Evolutionary conservation across 2,888 invertebrate genomes (phyloP).

Genomic region (Rhimphoctona megacephalus): DNA sequence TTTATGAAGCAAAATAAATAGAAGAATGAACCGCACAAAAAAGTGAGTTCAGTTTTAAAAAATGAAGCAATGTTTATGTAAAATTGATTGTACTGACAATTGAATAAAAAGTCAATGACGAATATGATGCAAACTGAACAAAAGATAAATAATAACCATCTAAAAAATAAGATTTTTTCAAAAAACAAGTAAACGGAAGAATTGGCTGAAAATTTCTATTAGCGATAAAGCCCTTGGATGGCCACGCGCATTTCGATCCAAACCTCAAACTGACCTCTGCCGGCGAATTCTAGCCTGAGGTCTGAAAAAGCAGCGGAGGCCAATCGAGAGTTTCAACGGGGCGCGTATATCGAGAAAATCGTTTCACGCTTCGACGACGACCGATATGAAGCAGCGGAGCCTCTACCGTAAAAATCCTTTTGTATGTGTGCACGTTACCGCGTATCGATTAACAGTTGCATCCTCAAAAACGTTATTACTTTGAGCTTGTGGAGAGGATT

Average conservation of each 20-base stretch:
- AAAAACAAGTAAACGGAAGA: background rate
- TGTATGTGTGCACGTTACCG: constrained; percentile 45
- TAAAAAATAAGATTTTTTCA: background rate
- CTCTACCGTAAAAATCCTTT: constrained; percentile 47
- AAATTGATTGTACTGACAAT: background rate
- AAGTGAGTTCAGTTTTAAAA: background rate
- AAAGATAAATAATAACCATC: background rate
- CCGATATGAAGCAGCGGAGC: constrained; percentile 49
- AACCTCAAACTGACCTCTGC: constrained; percentile 33
- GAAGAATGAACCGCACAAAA: too few species aligned
- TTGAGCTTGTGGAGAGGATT: constrained; percentile 37
- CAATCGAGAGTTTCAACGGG: constrained; percentile 37
- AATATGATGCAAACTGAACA: background rate
- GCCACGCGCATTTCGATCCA: background rate
- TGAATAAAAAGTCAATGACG: background rate
- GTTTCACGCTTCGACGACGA: constrained; percentile 51
- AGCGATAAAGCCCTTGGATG: background rate
- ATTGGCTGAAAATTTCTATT: constrained; percentile 19
- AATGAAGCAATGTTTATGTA: background rate
- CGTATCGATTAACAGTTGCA: constrained; percentile 59
- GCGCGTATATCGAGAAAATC: constrained; percentile 40
- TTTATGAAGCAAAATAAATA: background rate
- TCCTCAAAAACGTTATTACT: constrained; percentile 54
- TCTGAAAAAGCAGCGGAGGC: constrained; percentile 9
- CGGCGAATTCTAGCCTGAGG: constrained; percentile 9